These are phyloP conservation scores for Thalassophryne amazonica DNA, from an alignment of 2,797 vertebrate species.

Conservation along the genomic window DNA sequence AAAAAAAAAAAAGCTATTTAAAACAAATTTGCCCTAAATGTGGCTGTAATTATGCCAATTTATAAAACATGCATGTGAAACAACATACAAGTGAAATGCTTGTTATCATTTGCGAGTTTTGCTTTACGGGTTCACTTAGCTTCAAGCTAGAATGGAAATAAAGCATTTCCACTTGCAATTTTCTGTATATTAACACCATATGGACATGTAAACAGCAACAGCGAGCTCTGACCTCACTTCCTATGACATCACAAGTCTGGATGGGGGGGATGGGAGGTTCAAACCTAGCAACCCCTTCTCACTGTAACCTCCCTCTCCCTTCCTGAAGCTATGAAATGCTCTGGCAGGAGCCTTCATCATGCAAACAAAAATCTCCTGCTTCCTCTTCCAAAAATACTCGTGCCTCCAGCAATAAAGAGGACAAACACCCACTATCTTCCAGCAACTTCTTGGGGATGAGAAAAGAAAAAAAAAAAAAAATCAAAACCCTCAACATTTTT, in stretches of 20 bases:
- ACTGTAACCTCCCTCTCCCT: constrained; percentile 9
- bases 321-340: constrained; percentile 32
- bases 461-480: constrained; percentile 17
- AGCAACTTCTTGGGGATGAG: constrained; percentile 18
- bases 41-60: too few species aligned
- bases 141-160: not conserved
- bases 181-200: constrained; percentile 2
- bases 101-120: too few species aligned
- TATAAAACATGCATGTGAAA: too few species aligned
- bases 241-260: constrained; percentile 63
- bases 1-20: too few species aligned
- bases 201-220: constrained; percentile 20
- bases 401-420: not conserved
- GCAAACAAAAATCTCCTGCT: constrained; percentile 46
- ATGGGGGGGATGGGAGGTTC: constrained; percentile 66
- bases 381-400: constrained; percentile 29
- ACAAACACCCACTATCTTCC: not conserved
- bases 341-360: constrained; percentile 42
- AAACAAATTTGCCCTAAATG: too few species aligned
- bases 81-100: too few species aligned
- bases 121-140: too few species aligned
- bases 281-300: constrained; percentile 45
- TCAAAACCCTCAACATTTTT: too few species aligned
- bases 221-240: constrained; percentile 61
- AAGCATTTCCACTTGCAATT: not conserved